phyloP scores from a whole-genome alignment of 92 coral and sea anemone genomes.

The Blastomussa wellsi region DNA sequence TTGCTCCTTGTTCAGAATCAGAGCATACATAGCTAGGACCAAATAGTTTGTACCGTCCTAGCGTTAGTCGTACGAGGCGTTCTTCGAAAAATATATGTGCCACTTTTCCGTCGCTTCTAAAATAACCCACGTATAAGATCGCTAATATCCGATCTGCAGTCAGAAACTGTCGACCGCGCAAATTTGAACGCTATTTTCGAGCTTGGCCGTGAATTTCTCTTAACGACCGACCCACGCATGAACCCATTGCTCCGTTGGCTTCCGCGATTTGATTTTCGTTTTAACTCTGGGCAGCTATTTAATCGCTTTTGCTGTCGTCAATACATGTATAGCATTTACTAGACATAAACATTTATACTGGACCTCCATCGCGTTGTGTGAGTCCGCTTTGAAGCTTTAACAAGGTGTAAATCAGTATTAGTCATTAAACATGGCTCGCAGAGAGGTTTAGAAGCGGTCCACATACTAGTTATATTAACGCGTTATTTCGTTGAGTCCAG shows the following conservation, averaged over 20 bases:
- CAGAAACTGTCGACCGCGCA: neutral
- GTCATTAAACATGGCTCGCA: neutral
- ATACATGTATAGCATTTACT: neutral
- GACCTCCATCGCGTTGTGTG: neutral
- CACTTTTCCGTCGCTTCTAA: neutral
- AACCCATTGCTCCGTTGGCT: neutral
- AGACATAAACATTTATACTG: neutral
- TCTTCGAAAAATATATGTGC: neutral
- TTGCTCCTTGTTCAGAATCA: neutral
- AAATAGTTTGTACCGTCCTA: neutral
- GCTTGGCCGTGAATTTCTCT: neutral
- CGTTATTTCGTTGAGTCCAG: too few relatives aligned
- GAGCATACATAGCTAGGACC: neutral
- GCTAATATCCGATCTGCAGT: neutral
- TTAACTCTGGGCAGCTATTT: neutral
- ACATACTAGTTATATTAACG: too few relatives aligned
- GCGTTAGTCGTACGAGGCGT: neutral
- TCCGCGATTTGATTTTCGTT: neutral
- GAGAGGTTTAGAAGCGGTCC: too few relatives aligned
- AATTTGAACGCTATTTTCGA: neutral
- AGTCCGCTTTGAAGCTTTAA: neutral
- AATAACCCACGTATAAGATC: neutral
- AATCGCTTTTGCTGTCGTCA: neutral
- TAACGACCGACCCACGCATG: neutral
- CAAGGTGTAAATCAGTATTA: too few relatives aligned